These are phyloP conservation scores for Telenomus remus DNA, from an alignment of 1,140 invertebrate species.

Conservation along the genomic window DNA sequence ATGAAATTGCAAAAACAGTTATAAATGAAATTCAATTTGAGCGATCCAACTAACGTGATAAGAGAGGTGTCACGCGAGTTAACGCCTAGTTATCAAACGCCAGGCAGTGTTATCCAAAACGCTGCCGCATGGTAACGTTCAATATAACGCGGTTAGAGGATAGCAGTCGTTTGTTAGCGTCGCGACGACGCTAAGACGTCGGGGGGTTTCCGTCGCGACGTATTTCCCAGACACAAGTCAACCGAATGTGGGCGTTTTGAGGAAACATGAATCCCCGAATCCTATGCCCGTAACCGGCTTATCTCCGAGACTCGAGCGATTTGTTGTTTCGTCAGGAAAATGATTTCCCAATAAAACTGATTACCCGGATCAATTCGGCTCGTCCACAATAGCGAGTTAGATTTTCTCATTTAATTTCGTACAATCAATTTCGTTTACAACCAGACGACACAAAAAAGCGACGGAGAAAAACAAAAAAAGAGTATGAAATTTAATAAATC, in stretches of 20 bases:
- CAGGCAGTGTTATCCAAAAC: slow-evolving; percentile 32
- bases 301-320: slow-evolving; percentile 14
- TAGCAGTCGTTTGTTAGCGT: slow-evolving; percentile 63
- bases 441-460: too few species aligned
- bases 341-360: slow-evolving; percentile 13
- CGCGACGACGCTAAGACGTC: slow-evolving; percentile 61
- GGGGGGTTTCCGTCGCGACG: slow-evolving; percentile 64
- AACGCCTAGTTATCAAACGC: slow-evolving; percentile 31
- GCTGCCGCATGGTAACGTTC: slow-evolving; percentile 38
- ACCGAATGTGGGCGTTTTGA: slow-evolving; percentile 8
- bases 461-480: too few species aligned
- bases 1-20: too few species aligned
- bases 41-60: neutral
- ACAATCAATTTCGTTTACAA: too few species aligned
- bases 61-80: slow-evolving; percentile 10
- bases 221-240: slow-evolving; percentile 58
- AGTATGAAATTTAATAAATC: too few species aligned
- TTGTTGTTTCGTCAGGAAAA: slow-evolving; percentile 24
- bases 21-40: too few species aligned
- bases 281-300: slow-evolving; percentile 20
- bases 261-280: slow-evolving; percentile 7
- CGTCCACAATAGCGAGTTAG: too few species aligned
- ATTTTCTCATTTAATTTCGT: too few species aligned
- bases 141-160: slow-evolving; percentile 46
- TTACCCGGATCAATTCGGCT: neutral